These are phyloP conservation scores for Mus minutoides DNA, from an alignment of 2,797 vertebrate species.

Conservation along the genomic window DNA sequence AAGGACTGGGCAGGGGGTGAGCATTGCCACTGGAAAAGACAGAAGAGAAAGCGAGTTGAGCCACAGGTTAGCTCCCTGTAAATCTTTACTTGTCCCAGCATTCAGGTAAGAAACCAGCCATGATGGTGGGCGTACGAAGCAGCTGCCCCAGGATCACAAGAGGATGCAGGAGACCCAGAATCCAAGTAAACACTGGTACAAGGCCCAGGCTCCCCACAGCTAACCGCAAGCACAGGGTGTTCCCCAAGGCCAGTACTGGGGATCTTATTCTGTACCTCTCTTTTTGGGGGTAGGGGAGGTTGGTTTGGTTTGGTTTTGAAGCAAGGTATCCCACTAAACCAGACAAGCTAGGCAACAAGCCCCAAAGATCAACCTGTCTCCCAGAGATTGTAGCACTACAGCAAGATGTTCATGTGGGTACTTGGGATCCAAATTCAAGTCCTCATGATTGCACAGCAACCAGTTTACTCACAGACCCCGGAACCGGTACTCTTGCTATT, in stretches of 20 bases:
- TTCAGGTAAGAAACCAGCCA: background rate
- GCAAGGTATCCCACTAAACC: background rate
- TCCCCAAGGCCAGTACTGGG: background rate
- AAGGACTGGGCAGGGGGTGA: background rate
- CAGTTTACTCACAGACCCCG: background rate
- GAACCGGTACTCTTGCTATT: background rate
- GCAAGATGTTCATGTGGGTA: background rate
- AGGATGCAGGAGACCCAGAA: background rate
- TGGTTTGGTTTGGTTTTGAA: background rate
- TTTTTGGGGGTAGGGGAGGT: background rate
- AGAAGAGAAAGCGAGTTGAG: background rate
- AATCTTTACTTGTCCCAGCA: background rate
- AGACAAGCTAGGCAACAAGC: background rate
- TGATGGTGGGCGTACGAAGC: background rate
- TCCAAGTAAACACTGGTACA: background rate
- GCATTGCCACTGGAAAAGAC: background rate
- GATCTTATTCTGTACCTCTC: background rate
- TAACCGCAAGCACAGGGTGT: background rate
- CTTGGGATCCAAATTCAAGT: background rate
- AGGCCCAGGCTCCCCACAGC: background rate
- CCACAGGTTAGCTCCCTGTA: background rate
- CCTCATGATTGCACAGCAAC: background rate
- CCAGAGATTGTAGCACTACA: background rate
- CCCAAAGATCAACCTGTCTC: background rate
- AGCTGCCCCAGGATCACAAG: background rate